These are phyloP conservation scores for Pheosia tremula DNA, from an alignment of 2,888 invertebrate species.

Conservation along the genomic window DNA sequence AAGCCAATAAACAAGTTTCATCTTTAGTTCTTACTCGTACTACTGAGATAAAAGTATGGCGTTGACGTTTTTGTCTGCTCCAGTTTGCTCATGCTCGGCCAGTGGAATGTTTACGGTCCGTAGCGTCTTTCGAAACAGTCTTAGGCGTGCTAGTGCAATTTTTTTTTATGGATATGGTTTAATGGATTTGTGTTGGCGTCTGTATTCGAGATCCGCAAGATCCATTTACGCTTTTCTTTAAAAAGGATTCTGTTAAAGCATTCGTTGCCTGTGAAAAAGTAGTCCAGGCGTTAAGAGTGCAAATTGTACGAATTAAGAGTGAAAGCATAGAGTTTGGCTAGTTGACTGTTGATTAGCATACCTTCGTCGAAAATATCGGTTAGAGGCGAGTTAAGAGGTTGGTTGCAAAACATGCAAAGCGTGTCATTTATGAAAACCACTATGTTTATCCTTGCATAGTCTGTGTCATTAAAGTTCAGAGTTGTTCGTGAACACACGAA, in stretches of 20 bases:
- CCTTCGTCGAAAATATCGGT: slow-evolving; percentile 7
- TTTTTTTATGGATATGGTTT: slow-evolving; percentile 62
- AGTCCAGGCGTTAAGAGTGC: slow-evolving; percentile 22
- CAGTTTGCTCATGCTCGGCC: slow-evolving; percentile 69
- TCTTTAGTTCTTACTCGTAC: slow-evolving; percentile 55
- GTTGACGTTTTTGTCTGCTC: slow-evolving; percentile 72
- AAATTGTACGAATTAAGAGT: slow-evolving; percentile 16
- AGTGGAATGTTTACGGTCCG: slow-evolving; percentile 82
- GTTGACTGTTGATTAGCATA: slow-evolving; percentile 18
- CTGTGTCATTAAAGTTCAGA: slow-evolving; percentile 23
- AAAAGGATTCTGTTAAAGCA: slow-evolving; percentile 19
- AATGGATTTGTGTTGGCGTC: slow-evolving; percentile 66
- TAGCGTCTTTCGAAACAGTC: slow-evolving; percentile 80
- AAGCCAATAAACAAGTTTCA: slow-evolving; percentile 8
- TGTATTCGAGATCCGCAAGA: slow-evolving; percentile 45
- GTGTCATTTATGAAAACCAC: slow-evolving; percentile 13
- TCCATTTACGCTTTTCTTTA: slow-evolving; percentile 36
- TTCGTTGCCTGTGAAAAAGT: slow-evolving; percentile 18
- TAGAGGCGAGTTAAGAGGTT: slow-evolving; percentile 4
- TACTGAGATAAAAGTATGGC: slow-evolving; percentile 58
- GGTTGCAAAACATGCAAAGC: not conserved
- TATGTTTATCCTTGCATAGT: slow-evolving; percentile 14
- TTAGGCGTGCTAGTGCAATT: slow-evolving; percentile 78
- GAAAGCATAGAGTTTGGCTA: slow-evolving; percentile 24
- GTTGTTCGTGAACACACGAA: slow-evolving; percentile 54